Percentiles rank a stretch among this genome's conserved stretches.
Evolutionary conservation across 2,797 vertebrate genomes (phyloP).

Genomic region (Pipistrellus pygmaeus): DNA sequence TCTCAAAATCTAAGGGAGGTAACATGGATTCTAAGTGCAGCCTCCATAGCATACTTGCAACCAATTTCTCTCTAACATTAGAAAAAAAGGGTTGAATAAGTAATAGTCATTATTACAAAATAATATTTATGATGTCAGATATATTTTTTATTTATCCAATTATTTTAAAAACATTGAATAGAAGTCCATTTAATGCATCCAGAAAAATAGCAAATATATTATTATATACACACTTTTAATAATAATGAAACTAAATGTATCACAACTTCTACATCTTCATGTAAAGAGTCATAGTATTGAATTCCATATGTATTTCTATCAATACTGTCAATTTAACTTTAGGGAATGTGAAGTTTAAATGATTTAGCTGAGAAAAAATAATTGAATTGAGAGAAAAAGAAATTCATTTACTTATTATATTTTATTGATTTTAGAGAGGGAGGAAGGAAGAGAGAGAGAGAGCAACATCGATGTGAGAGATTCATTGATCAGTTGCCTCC

Average conservation of each 20-base stretch:
- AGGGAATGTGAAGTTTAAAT: not conserved
- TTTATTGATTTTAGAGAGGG: not conserved
- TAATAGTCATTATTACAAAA: not conserved
- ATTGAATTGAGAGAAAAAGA: not conserved
- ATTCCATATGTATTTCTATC: not conserved
- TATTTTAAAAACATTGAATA: not conserved
- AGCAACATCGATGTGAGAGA: not conserved
- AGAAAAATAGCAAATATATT: not conserved
- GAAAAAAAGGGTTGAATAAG: not conserved
- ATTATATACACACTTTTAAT: not conserved
- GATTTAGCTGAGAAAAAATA: not conserved
- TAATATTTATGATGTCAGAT: not conserved
- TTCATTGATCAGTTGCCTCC: not conserved
- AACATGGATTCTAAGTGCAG: not conserved
- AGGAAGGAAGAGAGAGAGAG: not conserved
- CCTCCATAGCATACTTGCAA: not conserved
- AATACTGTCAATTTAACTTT: not conserved
- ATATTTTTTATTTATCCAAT: not conserved
- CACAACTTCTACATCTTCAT: not conserved
- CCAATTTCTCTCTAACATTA: not conserved
- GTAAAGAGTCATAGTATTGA: not conserved
- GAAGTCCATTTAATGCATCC: not conserved
- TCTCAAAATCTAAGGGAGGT: not conserved
- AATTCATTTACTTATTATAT: not conserved
- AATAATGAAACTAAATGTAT: not conserved